A percentile compares a stretch with the other conserved stretches of the same genome.
These are phyloP conservation scores for Caracal caracal DNA, from an alignment of 2,113 vertebrate species.

Conservation along the genomic window DNA sequence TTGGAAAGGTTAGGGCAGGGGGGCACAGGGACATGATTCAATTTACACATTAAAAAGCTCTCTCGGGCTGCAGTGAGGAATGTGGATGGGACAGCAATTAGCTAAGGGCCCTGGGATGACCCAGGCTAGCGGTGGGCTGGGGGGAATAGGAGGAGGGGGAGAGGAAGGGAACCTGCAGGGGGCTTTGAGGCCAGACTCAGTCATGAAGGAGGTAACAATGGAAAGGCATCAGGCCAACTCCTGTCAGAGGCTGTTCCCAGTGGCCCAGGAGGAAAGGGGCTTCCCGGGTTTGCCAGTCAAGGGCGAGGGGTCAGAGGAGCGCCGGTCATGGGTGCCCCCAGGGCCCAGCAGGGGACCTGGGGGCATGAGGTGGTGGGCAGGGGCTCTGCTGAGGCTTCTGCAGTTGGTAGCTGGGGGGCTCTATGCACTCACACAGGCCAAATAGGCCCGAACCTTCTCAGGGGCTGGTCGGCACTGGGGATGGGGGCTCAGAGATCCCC, in stretches of 20 bases:
- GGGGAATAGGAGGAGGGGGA: not conserved
- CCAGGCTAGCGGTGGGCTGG: not conserved
- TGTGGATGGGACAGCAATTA: not conserved
- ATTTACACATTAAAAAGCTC: not conserved
- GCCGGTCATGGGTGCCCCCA: accelerated
- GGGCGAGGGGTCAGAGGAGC: accelerated
- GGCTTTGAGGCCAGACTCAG: not conserved
- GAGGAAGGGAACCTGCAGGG: not conserved
- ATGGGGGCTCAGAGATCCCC: not conserved
- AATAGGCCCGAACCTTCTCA: not conserved
- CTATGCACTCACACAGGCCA: not conserved
- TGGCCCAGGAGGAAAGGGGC: not conserved
- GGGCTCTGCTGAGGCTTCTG: not conserved
- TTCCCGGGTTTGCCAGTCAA: too few relatives aligned
- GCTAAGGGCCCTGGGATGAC: not conserved
- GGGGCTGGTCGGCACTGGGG: not conserved
- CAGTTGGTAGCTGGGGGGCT: too few relatives aligned
- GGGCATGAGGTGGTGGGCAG: accelerated
- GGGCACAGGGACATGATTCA: not conserved
- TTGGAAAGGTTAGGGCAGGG: not conserved
- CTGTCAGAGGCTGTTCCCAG: accelerated
- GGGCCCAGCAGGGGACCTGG: not conserved
- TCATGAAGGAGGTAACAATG: not conserved
- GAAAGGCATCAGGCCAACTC: not conserved
- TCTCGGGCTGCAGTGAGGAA: not conserved